Evolutionary conservation across 2,888 invertebrate species (phyloP).

Genomic region (Eutolmus rufibarbis): DNA sequence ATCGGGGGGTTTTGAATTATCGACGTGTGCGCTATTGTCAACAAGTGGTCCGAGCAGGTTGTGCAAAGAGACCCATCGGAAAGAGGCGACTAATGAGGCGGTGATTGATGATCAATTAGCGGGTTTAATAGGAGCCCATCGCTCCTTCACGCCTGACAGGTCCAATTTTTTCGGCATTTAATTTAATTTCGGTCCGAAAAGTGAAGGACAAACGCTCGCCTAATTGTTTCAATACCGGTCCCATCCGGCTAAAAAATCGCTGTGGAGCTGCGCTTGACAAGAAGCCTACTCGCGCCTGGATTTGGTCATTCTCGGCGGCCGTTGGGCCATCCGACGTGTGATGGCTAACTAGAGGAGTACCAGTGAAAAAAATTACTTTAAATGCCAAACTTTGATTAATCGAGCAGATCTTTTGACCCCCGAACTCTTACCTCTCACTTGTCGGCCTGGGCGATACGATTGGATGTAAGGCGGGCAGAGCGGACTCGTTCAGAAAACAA

Average conservation of each 20-base stretch:
- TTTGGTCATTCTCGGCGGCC: slow-evolving; percentile 9
- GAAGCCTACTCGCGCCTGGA: background rate
- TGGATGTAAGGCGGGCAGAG: slow-evolving; percentile 28
- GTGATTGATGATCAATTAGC: slow-evolving; percentile 41
- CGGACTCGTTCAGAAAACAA: slow-evolving; percentile 9
- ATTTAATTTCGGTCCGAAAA: slow-evolving; percentile 27
- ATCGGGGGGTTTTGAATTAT: background rate
- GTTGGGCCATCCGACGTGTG: background rate
- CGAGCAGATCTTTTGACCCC: slow-evolving; percentile 28
- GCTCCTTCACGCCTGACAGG: slow-evolving; percentile 28
- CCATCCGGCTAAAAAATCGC: background rate
- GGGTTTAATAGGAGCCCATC: background rate
- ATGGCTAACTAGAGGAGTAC: slow-evolving; percentile 7
- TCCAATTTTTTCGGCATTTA: slow-evolving; percentile 38
- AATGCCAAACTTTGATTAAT: slow-evolving; percentile 40
- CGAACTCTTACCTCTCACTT: slow-evolving; percentile 38
- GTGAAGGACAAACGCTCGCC: slow-evolving; percentile 29
- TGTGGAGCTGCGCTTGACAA: background rate
- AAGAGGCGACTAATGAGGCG: slow-evolving; percentile 10
- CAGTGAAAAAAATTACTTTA: slow-evolving; percentile 22
- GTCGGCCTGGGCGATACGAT: background rate
- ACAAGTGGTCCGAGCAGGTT: background rate
- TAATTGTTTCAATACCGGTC: slow-evolving; percentile 36
- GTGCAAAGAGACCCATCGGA: background rate
- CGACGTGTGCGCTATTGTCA: background rate